phyloP scores from a whole-genome alignment of 2,888 invertebrate species.

The Troides aeacus region DNA sequence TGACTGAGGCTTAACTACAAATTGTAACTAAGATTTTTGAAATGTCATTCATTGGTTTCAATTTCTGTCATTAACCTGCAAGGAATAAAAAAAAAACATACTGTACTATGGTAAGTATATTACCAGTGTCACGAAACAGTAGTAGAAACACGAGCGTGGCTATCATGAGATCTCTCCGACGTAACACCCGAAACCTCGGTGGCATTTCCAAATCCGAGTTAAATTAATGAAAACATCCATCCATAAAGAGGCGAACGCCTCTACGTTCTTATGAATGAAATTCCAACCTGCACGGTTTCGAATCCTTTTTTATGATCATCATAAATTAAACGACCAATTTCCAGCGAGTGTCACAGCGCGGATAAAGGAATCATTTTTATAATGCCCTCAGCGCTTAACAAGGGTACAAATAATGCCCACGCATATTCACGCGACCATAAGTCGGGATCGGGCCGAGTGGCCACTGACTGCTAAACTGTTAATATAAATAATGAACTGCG shows the following conservation, averaged over 20 bases:
- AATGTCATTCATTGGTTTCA: conserved; percentile 1
- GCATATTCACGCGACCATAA: conserved; percentile 77
- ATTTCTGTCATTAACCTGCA: background rate
- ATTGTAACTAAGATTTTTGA: conserved; percentile 49
- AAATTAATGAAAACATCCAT: conserved; percentile 80
- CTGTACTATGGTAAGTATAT: conserved; percentile 14
- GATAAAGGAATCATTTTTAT: conserved; percentile 80
- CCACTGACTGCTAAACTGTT: conserved; percentile 79
- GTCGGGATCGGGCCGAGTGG: conserved; percentile 66
- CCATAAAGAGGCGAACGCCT: conserved; percentile 79
- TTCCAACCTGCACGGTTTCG: conserved; percentile 73
- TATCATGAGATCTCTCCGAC: conserved; percentile 56
- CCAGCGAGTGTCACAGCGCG: conserved; percentile 77
- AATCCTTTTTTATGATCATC: conserved; percentile 77
- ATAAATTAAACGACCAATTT: conserved; percentile 79
- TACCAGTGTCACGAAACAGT: conserved; percentile 45
- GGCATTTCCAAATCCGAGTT: conserved; percentile 66
- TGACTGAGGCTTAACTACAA: conserved; percentile 48
- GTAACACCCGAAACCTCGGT: conserved; percentile 68
- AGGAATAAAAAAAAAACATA: conserved; percentile 8
- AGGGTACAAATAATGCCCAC: conserved; percentile 79
- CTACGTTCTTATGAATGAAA: conserved; percentile 81
- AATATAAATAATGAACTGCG: conserved; percentile 80
- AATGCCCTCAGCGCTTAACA: conserved; percentile 79
- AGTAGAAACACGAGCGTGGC: conserved; percentile 60